Percentiles rank a stretch among this genome's conserved stretches.
Conservation (phyloP, 1,140 invertebrate genomes). For the Pseudomyrmex flavicornis region DNA sequence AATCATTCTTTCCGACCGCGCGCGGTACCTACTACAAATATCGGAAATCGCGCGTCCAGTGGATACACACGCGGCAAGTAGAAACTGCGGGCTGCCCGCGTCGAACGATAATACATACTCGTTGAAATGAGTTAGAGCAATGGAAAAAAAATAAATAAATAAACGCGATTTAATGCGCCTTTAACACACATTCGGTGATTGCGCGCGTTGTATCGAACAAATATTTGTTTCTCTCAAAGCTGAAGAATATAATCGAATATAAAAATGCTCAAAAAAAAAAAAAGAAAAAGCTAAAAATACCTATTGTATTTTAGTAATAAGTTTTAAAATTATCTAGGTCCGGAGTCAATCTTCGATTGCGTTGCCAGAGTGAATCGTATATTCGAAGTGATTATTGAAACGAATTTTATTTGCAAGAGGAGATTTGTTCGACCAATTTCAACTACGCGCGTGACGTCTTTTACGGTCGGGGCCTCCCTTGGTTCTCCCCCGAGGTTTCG, state of each 20-base stretch:
- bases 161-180: not conserved
- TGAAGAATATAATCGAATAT: not conserved
- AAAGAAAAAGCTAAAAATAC: too few species aligned
- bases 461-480: conserved; percentile 28
- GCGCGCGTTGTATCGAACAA: not conserved
- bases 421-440: conserved; percentile 35
- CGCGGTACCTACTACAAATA: conserved; percentile 29
- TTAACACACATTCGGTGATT: not conserved
- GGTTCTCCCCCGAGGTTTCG: conserved; percentile 31
- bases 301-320: not conserved
- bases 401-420: conserved; percentile 32
- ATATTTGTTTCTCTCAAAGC: not conserved
- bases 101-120: conserved; percentile 2
- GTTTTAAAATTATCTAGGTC: too few species aligned
- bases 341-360: too few species aligned
- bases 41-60: conserved; percentile 31
- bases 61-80: not conserved
- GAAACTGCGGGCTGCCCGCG: not conserved
- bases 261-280: not conserved
- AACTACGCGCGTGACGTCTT: not conserved
- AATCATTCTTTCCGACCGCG: conserved; percentile 68
- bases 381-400: not conserved
- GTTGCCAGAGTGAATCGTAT: not conserved
- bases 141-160: not conserved
- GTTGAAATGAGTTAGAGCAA: not conserved